These are phyloP conservation scores for Gymnothorax javanicus DNA, from an alignment of 2,797 vertebrate species.

Conservation along the genomic window DNA sequence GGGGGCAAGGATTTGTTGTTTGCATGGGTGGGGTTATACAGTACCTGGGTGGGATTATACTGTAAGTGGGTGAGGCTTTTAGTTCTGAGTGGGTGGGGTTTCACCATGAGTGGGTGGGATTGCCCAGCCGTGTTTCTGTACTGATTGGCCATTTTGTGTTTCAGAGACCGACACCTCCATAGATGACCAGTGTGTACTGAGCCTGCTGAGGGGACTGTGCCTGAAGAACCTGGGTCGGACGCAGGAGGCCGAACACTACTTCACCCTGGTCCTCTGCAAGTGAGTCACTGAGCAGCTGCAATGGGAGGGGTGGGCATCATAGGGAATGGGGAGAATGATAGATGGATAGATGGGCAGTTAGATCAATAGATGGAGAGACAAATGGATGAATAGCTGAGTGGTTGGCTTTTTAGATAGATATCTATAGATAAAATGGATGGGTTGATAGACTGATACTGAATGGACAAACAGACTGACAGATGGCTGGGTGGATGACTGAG, in stretches of 20 bases:
- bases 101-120: not conserved
- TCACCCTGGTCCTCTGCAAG: constrained; percentile 76
- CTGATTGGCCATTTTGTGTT: constrained; percentile 11
- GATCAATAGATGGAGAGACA: no score
- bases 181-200: constrained; percentile 91
- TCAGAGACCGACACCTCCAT: constrained; percentile 83
- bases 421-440: not conserved
- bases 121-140: not conserved
- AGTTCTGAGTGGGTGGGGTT: not conserved
- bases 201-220: constrained; percentile 91
- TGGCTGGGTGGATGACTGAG: not conserved
- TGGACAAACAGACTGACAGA: no score
- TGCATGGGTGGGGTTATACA: not conserved
- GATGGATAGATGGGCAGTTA: not conserved
- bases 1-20: not conserved
- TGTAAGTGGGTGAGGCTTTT: not conserved
- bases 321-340: not conserved
- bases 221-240: constrained; percentile 89
- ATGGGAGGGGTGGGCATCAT: not conserved
- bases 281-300: constrained; percentile 50
- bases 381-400: no score
- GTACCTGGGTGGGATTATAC: not conserved
- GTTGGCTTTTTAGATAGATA: no score
- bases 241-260: constrained; percentile 90
- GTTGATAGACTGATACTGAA: no score